Evolutionary conservation across 2,888 invertebrate genomes (phyloP).

Genomic region (Drosophila emarginata): DNA sequence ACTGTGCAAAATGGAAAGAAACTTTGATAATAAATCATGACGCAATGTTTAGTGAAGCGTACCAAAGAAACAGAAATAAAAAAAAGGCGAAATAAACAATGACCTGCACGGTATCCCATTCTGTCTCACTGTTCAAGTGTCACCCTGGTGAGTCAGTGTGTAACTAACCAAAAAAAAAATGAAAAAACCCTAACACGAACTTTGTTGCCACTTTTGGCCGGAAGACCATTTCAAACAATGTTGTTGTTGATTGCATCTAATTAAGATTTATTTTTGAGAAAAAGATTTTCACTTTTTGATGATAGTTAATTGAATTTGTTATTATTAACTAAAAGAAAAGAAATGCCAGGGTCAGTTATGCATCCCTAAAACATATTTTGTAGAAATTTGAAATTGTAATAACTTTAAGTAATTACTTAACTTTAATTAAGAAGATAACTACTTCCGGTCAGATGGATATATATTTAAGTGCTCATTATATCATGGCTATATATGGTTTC

Average conservation of each 20-base stretch:
- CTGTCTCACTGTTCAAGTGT: background rate
- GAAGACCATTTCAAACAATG: constrained; percentile 33
- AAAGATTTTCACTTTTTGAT: constrained; percentile 43
- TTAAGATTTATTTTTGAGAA: constrained; percentile 69
- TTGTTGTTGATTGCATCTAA: constrained; percentile 67
- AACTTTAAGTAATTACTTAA: background rate
- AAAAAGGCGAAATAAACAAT: too few relatives aligned
- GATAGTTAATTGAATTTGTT: constrained; percentile 60
- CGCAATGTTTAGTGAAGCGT: constrained; percentile 41
- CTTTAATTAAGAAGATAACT: background rate
- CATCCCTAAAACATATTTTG: too few relatives aligned
- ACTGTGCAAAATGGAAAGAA: constrained; percentile 34
- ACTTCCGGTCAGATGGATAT: constrained; percentile 16
- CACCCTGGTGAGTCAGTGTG: constrained; percentile 24
- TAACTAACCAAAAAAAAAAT: constrained; percentile 15
- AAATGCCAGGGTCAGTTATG: background rate
- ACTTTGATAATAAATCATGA: constrained; percentile 27
- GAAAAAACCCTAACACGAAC: background rate
- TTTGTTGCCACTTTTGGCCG: too few relatives aligned
- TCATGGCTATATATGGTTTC: too few relatives aligned
- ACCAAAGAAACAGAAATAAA: too few relatives aligned
- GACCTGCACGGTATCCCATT: background rate
- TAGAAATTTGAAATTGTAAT: background rate
- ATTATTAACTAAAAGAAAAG: constrained; percentile 29
- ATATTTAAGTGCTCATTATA: too few relatives aligned